A percentile compares a stretch with the other conserved stretches of the same genome.
Evolutionary conservation across 2,797 vertebrate genomes (phyloP).

Genomic region (Heterohyrax brucei): DNA sequence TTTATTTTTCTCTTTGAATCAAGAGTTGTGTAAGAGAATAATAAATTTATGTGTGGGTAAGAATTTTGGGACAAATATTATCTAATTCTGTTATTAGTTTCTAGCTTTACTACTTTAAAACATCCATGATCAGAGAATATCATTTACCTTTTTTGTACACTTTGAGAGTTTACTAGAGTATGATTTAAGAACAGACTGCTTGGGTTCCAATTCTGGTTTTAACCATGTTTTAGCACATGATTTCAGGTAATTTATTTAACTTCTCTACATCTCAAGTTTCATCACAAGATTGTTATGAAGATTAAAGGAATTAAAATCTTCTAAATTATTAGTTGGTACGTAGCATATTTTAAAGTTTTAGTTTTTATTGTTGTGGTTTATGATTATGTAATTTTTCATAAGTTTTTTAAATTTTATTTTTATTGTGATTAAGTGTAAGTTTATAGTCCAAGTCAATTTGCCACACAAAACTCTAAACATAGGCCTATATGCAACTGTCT

Average conservation of each 20-base stretch:
- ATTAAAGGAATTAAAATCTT: neutral
- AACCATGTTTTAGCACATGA: no score
- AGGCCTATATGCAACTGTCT: no score
- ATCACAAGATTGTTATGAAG: no score
- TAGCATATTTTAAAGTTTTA: neutral
- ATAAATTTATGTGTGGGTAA: neutral
- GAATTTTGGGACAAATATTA: neutral
- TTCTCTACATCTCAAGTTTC: no score
- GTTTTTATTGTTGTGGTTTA: neutral
- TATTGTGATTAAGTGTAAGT: no score
- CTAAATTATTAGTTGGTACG: neutral
- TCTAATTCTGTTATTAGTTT: constrained; percentile 16
- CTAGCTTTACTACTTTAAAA: neutral
- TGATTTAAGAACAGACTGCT: no score
- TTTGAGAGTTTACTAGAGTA: neutral
- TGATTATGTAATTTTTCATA: constrained; percentile 6
- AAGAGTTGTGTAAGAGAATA: neutral
- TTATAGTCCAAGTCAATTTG: no score
- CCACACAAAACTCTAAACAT: no score
- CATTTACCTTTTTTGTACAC: neutral
- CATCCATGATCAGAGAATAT: neutral
- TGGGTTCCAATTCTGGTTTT: no score
- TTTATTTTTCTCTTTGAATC: constrained; percentile 43
- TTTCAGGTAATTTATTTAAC: no score
- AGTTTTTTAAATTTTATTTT: neutral